phyloP scores from a whole-genome alignment of 2,113 vertebrate genomes.

The Cottus gobio region DNA sequence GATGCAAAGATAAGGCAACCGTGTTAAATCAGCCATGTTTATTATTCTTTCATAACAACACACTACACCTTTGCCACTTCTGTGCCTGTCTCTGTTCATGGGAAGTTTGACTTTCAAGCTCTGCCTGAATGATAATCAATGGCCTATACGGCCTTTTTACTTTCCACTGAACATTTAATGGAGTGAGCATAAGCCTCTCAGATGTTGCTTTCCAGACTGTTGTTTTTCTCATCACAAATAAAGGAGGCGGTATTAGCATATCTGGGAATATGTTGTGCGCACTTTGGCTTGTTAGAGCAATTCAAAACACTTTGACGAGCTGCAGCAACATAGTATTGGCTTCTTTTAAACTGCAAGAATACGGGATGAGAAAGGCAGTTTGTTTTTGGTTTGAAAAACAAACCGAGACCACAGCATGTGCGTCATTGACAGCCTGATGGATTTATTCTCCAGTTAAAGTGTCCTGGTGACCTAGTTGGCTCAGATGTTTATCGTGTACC shows the following conservation, averaged over 20 bases:
- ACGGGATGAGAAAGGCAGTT: not conserved
- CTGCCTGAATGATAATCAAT: conserved; percentile 71
- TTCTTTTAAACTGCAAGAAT: not conserved
- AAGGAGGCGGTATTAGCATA: conserved; percentile 4
- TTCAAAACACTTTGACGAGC: not conserved
- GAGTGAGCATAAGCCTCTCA: conserved; percentile 69
- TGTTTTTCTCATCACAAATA: conserved; percentile 47
- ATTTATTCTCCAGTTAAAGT: conserved; percentile 53
- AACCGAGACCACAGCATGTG: not conserved
- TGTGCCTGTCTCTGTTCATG: conserved; percentile 36
- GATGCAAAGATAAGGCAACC: not conserved
- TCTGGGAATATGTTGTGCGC: not conserved
- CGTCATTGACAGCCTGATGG: conserved; percentile 54
- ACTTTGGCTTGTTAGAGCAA: not conserved
- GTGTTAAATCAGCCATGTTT: not conserved
- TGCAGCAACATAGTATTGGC: not conserved
- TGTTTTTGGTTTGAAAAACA: conserved; percentile 7
- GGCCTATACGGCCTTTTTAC: conserved; percentile 65
- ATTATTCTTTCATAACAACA: conserved; percentile 25
- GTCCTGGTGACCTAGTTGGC: conserved; percentile 71
- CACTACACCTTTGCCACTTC: conserved; percentile 28
- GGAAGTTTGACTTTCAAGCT: conserved; percentile 58
- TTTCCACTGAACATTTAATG: conserved; percentile 72
- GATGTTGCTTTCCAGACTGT: conserved; percentile 49
- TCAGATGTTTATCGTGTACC: conserved; percentile 67